Evolutionary conservation across 2,888 invertebrate genomes (phyloP), one percentile per base, ranked within the genome.

Genomic region (Hetaerina titia): DNA sequence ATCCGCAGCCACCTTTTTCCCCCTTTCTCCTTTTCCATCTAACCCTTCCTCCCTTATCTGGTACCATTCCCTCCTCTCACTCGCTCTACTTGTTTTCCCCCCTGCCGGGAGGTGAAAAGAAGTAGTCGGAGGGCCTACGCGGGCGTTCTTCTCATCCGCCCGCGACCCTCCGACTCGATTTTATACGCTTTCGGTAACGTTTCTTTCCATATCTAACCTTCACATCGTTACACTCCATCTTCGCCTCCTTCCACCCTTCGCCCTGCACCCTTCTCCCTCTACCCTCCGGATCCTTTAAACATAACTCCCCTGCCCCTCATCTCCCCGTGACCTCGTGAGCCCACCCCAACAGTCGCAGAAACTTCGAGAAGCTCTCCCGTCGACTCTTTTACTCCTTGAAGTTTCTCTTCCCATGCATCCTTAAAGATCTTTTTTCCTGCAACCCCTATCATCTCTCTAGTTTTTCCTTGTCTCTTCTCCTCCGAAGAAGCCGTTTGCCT

Each of bases 151-250:
- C n/a, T 69, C 69, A 69, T 69, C n/a, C 69, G 19, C 69, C 69
- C n/a, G 19, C 45, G 4, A 4, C 22, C 69, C 22, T 69, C 69
- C 69, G 1, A 63, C 17, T 69, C 69, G 69, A 69, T 69, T 69
- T 69, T 69, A 69, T 69, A 22, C 22, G 22, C 22, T 69, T 22
- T 22, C 69, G n/a, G 69, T 69, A 69, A 22, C 69, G n/a, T 69
- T 69, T 22, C 69, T 69, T 69, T 22, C 69, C 17, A 69, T 81
- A 81, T 81, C 81, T 81, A 31, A 31, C 81, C 81, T 81, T 81
- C 81, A 81, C 81, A 31, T 81, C 25, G 81, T 81, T 81, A 81
- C 25, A 31, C 81, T 81, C 31, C 81, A 81, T 81, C 81, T 11
- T 81, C n/a, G 31, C 81, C n/a, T n/a, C 81, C 31, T 13, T 31